Conservation (phyloP, 2,113 vertebrate genomes). For the Peromyscus leucopus region DNA sequence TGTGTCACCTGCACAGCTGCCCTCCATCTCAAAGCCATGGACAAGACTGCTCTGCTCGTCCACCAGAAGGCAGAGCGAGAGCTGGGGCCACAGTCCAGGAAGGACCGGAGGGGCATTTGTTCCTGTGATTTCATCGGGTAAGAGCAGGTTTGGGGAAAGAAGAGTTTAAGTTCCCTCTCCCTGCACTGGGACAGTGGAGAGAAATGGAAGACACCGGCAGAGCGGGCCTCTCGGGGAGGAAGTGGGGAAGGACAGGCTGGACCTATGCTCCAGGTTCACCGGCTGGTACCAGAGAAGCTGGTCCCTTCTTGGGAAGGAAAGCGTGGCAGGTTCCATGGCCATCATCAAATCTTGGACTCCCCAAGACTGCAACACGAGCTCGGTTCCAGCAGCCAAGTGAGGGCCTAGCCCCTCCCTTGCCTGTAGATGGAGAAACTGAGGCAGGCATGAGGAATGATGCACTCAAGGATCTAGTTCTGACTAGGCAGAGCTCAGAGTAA, state of each 20-base stretch:
- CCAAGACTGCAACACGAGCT: rapidly evolving
- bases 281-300: rapidly evolving
- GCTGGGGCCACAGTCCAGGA: rapidly evolving
- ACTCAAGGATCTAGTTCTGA: rapidly evolving
- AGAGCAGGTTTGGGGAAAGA: not conserved
- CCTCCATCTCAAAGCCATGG: rapidly evolving
- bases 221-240: rapidly evolving
- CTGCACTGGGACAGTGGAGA: rapidly evolving
- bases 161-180: not conserved
- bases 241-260: rapidly evolving
- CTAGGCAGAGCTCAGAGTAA: not conserved
- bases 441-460: rapidly evolving
- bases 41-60: not conserved
- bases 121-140: not conserved
- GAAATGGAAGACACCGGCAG: rapidly evolving
- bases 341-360: rapidly evolving
- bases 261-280: no score
- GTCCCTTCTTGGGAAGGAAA: rapidly evolving
- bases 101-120: not conserved
- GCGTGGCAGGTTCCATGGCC: rapidly evolving
- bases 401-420: not conserved
- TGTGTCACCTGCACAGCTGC: not conserved
- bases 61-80: rapidly evolving
- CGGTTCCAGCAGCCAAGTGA: not conserved
- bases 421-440: not conserved